Conservation (phyloP, 1,140 invertebrate species). For the Heliconius nattereri region DNA sequence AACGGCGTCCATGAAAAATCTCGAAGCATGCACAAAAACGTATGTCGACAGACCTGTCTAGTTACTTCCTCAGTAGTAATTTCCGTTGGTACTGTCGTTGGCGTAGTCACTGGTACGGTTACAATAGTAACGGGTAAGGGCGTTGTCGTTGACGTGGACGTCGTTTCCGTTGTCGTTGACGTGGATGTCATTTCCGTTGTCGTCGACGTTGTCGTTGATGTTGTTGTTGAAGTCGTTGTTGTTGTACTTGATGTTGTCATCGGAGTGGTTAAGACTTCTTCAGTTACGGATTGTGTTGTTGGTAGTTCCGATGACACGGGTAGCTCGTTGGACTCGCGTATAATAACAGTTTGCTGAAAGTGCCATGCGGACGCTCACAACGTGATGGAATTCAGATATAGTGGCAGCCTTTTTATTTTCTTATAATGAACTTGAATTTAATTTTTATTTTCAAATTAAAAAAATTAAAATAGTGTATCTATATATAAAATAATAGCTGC, state of each 20-base stretch:
- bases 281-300: slow-evolving; percentile 43
- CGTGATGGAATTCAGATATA: slow-evolving; percentile 58
- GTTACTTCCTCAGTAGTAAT: slow-evolving; percentile 64
- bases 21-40: slow-evolving; percentile 37
- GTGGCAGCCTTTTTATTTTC: slow-evolving; percentile 52
- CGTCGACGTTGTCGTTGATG: slow-evolving; percentile 43
- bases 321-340: slow-evolving; percentile 70
- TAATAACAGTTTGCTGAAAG: slow-evolving; percentile 78
- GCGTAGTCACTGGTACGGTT: slow-evolving; percentile 40
- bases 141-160: slow-evolving; percentile 41
- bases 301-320: slow-evolving; percentile 58
- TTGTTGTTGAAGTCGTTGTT: slow-evolving; percentile 37
- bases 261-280: slow-evolving; percentile 47
- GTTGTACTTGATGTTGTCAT: slow-evolving; percentile 54
- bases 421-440: neutral
- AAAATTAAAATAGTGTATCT: neutral
- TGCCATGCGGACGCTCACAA: slow-evolving; percentile 78
- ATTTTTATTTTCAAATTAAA: neutral
- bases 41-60: slow-evolving; percentile 60
- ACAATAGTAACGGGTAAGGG: slow-evolving; percentile 43
- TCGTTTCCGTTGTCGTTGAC: slow-evolving; percentile 38
- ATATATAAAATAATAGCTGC: slow-evolving; percentile 12
- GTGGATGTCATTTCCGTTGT: slow-evolving; percentile 43
- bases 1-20: slow-evolving; percentile 6
- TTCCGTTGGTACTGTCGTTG: slow-evolving; percentile 51